Base-by-base conservation (phyloP, 2,113 vertebrate genomes). In the Malaclemys terrapin region DNA sequence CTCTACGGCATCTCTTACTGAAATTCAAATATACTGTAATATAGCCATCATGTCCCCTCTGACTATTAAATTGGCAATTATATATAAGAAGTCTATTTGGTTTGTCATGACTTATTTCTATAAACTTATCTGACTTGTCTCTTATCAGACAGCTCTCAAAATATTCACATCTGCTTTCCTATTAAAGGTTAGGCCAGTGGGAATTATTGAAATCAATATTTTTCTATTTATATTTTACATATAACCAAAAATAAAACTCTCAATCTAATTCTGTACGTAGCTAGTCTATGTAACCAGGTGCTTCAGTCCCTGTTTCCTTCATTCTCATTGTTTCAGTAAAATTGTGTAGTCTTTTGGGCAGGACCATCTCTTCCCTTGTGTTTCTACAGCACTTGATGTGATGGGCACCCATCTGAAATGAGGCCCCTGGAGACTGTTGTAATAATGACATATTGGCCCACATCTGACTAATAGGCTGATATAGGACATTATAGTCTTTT, bases 401-500 rank as follows among this genome's bases (percentile, higher is more conserved):
- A 93, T 56, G 79, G 89, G 93, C 78, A 92, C 5, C 45, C 84
- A 56, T 92, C 85, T 94, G 89, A 96, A 92, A 22, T 80, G 72
- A 91, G 92, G 87, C 89, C 87, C 89, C 93, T 27, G 35, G 93
- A 89, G 88, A 80, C 90, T 92, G 45, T 86, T 97, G 95, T 82
- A 84, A 80, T 88, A 89, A 93, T 50, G 47, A 95, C 92, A 93
- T 95, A 91, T 82, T 80, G 88, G 90, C 93, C 93, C 1, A 0
- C 5, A 96, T 78, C 78, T 69, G 83, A 0, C 0, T 53, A 85
- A 72, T 38, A 45, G 42, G 42, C 42, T 45, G 42, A 45, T 45
- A 45, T 45, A 45, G 42, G 42, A 45, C 42, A 45, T 45, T 45
- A 45, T 45, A 45, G 42, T 45, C 42, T 91, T 96, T 87, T 42